These are phyloP conservation scores for Psylliodes chrysocephalus DNA, from an alignment of 2,888 invertebrate genomes.

Conservation along the genomic window DNA sequence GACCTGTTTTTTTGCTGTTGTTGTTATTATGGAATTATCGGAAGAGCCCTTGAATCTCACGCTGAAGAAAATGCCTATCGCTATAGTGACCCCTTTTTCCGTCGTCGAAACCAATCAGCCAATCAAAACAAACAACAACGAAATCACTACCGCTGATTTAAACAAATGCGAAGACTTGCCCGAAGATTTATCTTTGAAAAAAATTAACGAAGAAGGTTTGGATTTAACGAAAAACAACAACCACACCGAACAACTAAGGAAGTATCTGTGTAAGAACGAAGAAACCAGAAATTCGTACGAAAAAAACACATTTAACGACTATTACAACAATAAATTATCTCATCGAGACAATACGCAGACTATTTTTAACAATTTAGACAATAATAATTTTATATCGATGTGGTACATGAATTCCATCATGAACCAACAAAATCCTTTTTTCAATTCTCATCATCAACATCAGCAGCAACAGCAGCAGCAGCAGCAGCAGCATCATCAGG, in stretches of 20 bases:
- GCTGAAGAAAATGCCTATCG: conserved; percentile 67
- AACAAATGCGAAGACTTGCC: conserved; percentile 62
- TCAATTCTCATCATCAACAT: conserved; percentile 49
- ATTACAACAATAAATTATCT: conserved; percentile 52
- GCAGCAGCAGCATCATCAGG: too few relatives aligned
- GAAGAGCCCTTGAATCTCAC: conserved; percentile 66
- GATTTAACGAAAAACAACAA: conserved; percentile 50
- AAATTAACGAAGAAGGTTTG: conserved; percentile 46
- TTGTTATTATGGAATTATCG: conserved; percentile 57
- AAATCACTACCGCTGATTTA: conserved; percentile 40
- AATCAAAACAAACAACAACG: conserved; percentile 46
- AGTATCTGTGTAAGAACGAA: conserved; percentile 56
- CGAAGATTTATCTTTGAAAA: conserved; percentile 61
- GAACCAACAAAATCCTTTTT: conserved; percentile 54
- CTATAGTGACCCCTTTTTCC: conserved; percentile 66
- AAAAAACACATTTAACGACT: conserved; percentile 60
- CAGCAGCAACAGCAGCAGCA: too few relatives aligned
- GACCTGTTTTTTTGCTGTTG: conserved; percentile 1
- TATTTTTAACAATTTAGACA: conserved; percentile 63
- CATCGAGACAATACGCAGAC: conserved; percentile 60
- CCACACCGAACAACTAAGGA: conserved; percentile 57
- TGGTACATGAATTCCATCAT: conserved; percentile 65
- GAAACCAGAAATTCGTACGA: conserved; percentile 62
- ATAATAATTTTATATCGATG: conserved; percentile 63
- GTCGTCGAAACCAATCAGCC: conserved; percentile 50